Conservation (phyloP, 1,140 invertebrate species). For the Formica selysi region DNA sequence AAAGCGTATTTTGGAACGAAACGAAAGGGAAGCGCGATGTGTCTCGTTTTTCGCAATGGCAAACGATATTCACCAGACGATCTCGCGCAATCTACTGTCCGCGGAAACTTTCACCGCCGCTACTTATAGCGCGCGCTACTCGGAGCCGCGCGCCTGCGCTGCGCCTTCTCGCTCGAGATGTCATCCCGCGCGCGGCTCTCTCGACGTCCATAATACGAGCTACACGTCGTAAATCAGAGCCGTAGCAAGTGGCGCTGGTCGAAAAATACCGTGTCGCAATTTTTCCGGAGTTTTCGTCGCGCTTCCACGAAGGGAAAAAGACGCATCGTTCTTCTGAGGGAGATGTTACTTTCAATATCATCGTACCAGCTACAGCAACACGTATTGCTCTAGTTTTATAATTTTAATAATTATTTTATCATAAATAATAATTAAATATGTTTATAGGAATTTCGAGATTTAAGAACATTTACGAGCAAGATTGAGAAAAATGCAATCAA, state of each 20-base stretch:
- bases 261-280: constrained; percentile 24
- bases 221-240: constrained; percentile 47
- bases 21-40: constrained; percentile 18
- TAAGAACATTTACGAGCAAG: not conserved
- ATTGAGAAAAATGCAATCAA: not conserved
- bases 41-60: not conserved
- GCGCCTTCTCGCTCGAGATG: constrained; percentile 27
- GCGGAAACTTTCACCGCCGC: constrained; percentile 68
- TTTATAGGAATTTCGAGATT: not conserved
- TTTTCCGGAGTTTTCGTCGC: constrained; percentile 7
- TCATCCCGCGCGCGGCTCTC: constrained; percentile 22
- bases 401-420: not conserved
- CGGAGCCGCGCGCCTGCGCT: constrained; percentile 43
- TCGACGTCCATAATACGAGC: constrained; percentile 32
- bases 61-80: not conserved
- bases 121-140: constrained; percentile 71
- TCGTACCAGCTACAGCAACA: not conserved
- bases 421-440: not conserved
- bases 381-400: no score
- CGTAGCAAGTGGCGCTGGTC: constrained; percentile 10
- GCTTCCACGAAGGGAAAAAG: not conserved
- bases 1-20: not conserved
- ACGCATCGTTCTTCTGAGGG: not conserved
- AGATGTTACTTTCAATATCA: not conserved
- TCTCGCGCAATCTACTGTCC: constrained; percentile 66